These are phyloP conservation scores for Drosophila melanica DNA, from an alignment of 1,140 invertebrate genomes.

Conservation along the genomic window DNA sequence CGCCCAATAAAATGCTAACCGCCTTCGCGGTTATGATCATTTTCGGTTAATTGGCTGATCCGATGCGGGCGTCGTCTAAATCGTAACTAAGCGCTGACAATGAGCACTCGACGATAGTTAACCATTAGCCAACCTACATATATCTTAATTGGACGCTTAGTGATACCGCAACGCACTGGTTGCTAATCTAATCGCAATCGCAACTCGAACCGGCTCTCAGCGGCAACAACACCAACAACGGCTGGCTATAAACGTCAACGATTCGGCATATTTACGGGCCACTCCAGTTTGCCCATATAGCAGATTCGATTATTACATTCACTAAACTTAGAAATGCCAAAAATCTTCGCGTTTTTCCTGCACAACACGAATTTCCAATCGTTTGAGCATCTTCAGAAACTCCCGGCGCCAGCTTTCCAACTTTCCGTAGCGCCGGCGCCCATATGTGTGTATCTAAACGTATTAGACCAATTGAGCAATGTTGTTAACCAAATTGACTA, in stretches of 20 bases:
- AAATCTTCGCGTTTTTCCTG: constrained; percentile 72
- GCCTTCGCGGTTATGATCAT: constrained; percentile 77
- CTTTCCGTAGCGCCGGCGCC: constrained; percentile 56
- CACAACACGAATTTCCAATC: constrained; percentile 43
- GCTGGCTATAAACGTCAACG: constrained; percentile 6
- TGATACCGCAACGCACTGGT: constrained; percentile 38
- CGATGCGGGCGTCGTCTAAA: constrained; percentile 38
- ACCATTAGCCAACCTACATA: constrained; percentile 25
- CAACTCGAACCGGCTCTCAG: constrained; percentile 8
- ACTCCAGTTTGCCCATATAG: constrained; percentile 25
- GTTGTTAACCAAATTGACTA: constrained; percentile 38
- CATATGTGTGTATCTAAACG: constrained; percentile 51
- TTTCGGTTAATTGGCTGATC: constrained; percentile 43
- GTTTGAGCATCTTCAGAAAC: constrained; percentile 51
- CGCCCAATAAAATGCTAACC: constrained; percentile 65
- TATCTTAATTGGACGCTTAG: constrained; percentile 64
- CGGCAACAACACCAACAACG: not conserved
- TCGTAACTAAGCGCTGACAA: constrained; percentile 48
- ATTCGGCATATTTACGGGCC: constrained; percentile 57
- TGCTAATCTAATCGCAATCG: constrained; percentile 66
- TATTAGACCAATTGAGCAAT: constrained; percentile 65
- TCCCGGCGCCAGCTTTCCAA: constrained; percentile 57
- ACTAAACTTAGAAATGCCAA: constrained; percentile 62
- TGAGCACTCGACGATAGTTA: constrained; percentile 31
- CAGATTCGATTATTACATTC: constrained; percentile 29